These are phyloP conservation scores for Balearica regulorum DNA, from an alignment of 2,797 vertebrate genomes.

Conservation along the genomic window DNA sequence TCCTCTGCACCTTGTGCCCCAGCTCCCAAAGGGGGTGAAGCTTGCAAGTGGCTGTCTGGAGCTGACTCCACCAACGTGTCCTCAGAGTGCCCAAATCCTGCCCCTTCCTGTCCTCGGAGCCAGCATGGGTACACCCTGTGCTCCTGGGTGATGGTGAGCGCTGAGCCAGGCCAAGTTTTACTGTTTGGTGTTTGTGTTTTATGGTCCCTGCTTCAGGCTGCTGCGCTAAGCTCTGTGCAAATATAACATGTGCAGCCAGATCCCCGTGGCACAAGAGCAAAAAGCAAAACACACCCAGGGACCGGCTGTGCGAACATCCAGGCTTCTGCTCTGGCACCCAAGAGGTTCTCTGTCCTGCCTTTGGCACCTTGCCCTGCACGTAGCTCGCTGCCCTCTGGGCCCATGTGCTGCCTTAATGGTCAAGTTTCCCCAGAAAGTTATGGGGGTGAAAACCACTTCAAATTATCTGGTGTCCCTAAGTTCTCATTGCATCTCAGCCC, in stretches of 20 bases:
- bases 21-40: background rate
- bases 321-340: fast-evolving
- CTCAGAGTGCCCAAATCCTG: background rate
- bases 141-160: fast-evolving
- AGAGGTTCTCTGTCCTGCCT: background rate
- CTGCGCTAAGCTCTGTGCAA: background rate
- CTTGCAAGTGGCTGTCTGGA: background rate
- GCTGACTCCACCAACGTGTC: background rate
- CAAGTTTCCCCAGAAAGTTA: background rate
- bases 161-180: background rate
- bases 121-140: fast-evolving
- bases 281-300: background rate
- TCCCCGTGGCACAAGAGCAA: background rate
- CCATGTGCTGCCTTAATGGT: background rate
- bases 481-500: background rate
- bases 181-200: background rate
- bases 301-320: background rate
- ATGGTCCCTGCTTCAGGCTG: background rate
- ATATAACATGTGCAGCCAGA: background rate
- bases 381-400: fast-evolving
- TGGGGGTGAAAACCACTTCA: background rate
- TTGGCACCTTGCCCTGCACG: fast-evolving
- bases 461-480: background rate
- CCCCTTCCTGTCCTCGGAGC: fast-evolving
- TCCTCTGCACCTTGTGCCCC: background rate